phyloP scores from a whole-genome alignment of 1,140 invertebrate genomes.

The Pogonomyrmex californicus region DNA sequence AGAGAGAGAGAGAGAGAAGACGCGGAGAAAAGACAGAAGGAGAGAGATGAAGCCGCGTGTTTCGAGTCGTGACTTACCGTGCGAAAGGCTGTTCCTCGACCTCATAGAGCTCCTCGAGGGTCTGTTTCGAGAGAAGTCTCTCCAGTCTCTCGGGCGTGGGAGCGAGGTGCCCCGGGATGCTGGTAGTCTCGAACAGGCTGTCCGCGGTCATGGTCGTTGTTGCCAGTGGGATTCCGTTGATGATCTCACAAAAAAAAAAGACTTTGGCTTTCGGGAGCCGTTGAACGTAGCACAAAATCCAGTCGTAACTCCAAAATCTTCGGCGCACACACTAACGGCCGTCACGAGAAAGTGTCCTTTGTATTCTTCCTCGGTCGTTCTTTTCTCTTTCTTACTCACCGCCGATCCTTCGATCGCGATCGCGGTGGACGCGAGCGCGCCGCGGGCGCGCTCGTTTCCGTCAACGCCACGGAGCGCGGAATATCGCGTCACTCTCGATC shows the following conservation, averaged over 20 bases:
- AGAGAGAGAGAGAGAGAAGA: neutral
- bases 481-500: conserved; percentile 21
- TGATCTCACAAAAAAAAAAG: conserved; percentile 37
- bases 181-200: conserved; percentile 85
- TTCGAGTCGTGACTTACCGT: conserved; percentile 81
- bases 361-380: neutral
- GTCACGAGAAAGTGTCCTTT: conserved; percentile 34
- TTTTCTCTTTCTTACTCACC: conserved; percentile 25
- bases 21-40: neutral
- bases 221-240: conserved; percentile 22
- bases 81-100: conserved; percentile 87
- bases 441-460: conserved; percentile 27
- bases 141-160: conserved; percentile 86
- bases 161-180: conserved; percentile 86
- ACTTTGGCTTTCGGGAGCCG: neutral
- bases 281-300: conserved; percentile 37
- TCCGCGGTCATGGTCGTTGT: conserved; percentile 82
- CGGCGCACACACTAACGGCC: conserved; percentile 29
- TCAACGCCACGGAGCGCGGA: conserved; percentile 2
- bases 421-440: neutral
- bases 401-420: conserved; percentile 34
- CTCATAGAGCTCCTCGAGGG: conserved; percentile 87
- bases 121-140: conserved; percentile 86
- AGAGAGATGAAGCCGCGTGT: conserved; percentile 8
- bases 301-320: neutral